Base-by-base conservation (phyloP, 2,888 invertebrate species). In the Dichetophora obliterata region DNA sequence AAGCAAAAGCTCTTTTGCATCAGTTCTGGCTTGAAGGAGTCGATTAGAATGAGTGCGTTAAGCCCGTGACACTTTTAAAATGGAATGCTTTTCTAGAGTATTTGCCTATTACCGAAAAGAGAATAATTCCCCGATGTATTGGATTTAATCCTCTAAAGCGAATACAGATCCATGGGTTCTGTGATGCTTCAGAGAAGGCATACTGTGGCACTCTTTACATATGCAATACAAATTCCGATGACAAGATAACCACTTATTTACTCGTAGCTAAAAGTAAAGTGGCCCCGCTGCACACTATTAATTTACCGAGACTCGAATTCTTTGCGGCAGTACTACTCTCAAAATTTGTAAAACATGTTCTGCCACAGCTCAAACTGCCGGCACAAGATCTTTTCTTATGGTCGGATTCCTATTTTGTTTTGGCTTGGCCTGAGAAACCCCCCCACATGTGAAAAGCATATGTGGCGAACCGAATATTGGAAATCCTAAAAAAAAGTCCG, bases 381-480 rank as follows among this genome's bases (percentile, higher is more conserved):
- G 1, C 3, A 11, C 24, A 61, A 24, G 24, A 19, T 3, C 5
- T 37, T 19, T 22, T 19, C 63, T 31, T 66, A 3, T 79, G 75
- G 71, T 73, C 75, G 2, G 75, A 79, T 50, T 75, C 75, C 2
- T 57, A 76, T 5, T 73, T 77, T 27, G 76, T 79, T 14, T 43
- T 74, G 4, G 69, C 77, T 0, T 79, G 79, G 71, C 63, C 77
- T 48, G 59, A 75, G 37, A 79, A 75, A 63, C 77, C 75, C 16
- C 71, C 79, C 9, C 48, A 71, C 54, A 54, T 22, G 0, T 76
- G 69, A 75, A 78, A 59, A 34, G 75, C 78, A 1, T 77, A 75
- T 22, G 63, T 74, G 8, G 78, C 73, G 1, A 76, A 78, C 37
- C 59, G 77, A 5, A 50, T 72, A 5, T 72, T 77, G 8, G 48